Evolutionary conservation across 2,797 vertebrate genomes (phyloP), one percentile per base, ranked within the genome.

Genomic region (Sphenopsis melanotis): DNA sequence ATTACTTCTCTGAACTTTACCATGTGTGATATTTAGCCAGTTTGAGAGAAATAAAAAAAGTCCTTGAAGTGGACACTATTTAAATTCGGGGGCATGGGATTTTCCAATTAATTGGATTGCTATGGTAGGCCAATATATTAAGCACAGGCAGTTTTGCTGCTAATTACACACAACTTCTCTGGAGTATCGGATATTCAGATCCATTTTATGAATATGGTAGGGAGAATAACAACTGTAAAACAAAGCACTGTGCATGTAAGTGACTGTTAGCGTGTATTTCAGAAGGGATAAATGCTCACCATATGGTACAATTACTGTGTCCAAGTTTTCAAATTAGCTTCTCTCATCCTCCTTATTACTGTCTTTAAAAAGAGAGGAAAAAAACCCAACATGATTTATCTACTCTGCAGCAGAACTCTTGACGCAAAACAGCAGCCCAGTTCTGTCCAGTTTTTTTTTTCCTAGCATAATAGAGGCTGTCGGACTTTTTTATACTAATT

Each of bases 251-350:
- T 98, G 99, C 98, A 98, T 99, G 98, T 98, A 98, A 99, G 98
- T 97, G 98, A 99, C 98, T 98, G 98, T 99, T 99, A 99, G 99
- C 98, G 95, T 98, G 96, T 96, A 98, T 98, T 99, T 99, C 98
- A 98, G 98, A 98, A 98, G 98, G 98, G 98, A 99, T 99, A 99
- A 99, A 99, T 99, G 98, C 98, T 98, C 98, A 98, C 99, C 99
- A 99, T 99, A 99, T 99, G 99, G 98, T 99, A 98, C 97, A 98
- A 98, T 99, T 98, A 98, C 98, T 98, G 98, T 97, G 98, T 98
- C 98, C 98, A 97, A 98, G 98, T 99, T 98, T 98, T 98, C 98
- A 98, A 98, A 99, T 99, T 98, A 98, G 98, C 98, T 97, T 98
- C 97, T 98, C 98, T 99, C 98, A 98, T 98, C 98, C 98, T 98